phyloP scores from a whole-genome alignment of 2,797 vertebrate species.

The Microcaecilia unicolor region DNA sequence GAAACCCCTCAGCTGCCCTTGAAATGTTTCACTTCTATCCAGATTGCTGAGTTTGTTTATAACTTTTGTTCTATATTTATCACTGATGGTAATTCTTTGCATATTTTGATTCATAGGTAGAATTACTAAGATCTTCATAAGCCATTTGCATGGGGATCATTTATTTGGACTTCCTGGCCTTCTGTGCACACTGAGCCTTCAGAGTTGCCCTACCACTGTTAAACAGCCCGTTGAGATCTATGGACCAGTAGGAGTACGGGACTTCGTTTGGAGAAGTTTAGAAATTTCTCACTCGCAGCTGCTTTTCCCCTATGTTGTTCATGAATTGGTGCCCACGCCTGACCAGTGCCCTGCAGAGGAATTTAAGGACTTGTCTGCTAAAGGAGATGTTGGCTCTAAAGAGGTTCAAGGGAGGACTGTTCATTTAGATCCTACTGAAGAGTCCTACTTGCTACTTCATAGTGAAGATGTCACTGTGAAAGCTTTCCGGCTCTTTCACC shows the following conservation, averaged over 20 bases:
- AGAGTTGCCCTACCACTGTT: conserved; percentile 35
- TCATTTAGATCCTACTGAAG: conserved; percentile 43
- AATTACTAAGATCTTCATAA: conserved; percentile 89
- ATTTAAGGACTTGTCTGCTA: conserved; percentile 9
- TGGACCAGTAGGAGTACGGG: conserved; percentile 69
- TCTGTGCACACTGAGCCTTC: conserved; percentile 82
- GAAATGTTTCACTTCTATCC: no score
- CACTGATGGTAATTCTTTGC: no score
- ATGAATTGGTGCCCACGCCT: conserved; percentile 74
- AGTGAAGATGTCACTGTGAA: conserved; percentile 67
- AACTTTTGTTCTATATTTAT: no score
- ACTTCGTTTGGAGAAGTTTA: conserved; percentile 65
- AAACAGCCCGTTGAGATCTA: conserved; percentile 70
- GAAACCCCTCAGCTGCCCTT: no score
- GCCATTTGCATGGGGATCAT: conserved; percentile 89
- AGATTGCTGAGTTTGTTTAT: no score
- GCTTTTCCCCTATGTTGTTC: conserved; percentile 71
- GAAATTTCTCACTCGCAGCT: conserved; percentile 75
- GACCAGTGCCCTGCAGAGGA: conserved; percentile 77
- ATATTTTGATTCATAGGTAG: conserved; percentile 52
- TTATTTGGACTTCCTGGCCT: conserved; percentile 87
- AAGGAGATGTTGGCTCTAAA: conserved; percentile 1
- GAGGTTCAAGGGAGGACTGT: conserved; percentile 56
- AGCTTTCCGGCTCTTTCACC: conserved; percentile 83
- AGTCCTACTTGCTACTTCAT: conserved; percentile 66